These are phyloP conservation scores for Paradisaea rubra DNA, from an alignment of 2,113 vertebrate species.

Conservation along the genomic window DNA sequence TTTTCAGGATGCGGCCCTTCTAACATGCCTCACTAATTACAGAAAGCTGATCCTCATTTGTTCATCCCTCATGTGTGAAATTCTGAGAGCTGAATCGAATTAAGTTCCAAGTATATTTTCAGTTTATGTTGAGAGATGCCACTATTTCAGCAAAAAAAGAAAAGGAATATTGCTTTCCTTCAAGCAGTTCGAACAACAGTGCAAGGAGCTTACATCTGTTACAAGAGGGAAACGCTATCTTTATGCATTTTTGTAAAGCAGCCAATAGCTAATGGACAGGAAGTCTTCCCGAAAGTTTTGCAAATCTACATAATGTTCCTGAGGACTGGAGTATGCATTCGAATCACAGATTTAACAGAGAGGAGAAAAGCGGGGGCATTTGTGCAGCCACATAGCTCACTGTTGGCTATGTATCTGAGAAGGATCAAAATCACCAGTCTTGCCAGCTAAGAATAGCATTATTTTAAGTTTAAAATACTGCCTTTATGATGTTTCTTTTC, in stretches of 20 bases:
- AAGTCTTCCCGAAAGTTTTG: conserved; percentile 61
- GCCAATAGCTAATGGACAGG: conserved; percentile 61
- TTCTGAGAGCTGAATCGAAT: conserved; percentile 39
- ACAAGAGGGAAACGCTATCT: conserved; percentile 48
- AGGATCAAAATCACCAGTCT: conserved; percentile 46
- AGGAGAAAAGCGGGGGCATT: not conserved
- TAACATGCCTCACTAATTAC: not conserved
- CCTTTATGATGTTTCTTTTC: conserved; percentile 40
- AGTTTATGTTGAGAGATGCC: conserved; percentile 36
- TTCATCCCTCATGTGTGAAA: not conserved
- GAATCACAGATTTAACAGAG: conserved; percentile 47
- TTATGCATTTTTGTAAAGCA: conserved; percentile 63
- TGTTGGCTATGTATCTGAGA: conserved; percentile 36
- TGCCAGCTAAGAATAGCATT: conserved; percentile 39
- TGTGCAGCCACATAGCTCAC: conserved; percentile 25
- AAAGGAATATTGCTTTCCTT: conserved; percentile 49
- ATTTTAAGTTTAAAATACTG: conserved; percentile 59
- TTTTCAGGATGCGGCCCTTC: not conserved
- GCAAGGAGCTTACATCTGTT: conserved; percentile 34
- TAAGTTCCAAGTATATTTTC: conserved; percentile 46
- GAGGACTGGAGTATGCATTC: conserved; percentile 12
- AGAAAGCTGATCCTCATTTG: not conserved
- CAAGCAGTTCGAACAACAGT: not conserved
- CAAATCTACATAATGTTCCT: conserved; percentile 58
- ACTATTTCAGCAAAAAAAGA: conserved; percentile 8